These are phyloP conservation scores for Coptotermes formosanus DNA, from an alignment of 1,140 invertebrate genomes.

Conservation along the genomic window DNA sequence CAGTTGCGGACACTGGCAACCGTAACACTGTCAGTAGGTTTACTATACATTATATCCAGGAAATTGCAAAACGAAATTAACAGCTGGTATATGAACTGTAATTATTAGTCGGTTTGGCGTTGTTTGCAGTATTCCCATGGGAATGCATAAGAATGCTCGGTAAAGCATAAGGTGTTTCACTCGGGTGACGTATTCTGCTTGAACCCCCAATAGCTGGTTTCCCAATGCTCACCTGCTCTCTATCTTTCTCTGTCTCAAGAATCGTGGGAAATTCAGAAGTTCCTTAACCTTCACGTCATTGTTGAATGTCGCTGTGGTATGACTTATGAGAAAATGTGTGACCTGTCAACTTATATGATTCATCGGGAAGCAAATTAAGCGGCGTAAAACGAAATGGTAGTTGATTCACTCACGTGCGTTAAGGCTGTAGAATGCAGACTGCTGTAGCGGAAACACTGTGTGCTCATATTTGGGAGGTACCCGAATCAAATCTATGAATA, in stretches of 20 bases:
- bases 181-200: not conserved
- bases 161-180: not conserved
- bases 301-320: not conserved
- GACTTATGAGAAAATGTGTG: not conserved
- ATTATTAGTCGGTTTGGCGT: not conserved
- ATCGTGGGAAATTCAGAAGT: not conserved
- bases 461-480: too few relatives aligned
- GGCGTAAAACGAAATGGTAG: too few relatives aligned
- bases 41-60: not conserved
- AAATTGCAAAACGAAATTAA: not conserved
- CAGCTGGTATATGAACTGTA: not conserved
- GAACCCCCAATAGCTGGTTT: not conserved
- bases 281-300: not conserved
- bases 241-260: not conserved
- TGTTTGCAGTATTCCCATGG: not conserved
- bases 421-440: too few relatives aligned
- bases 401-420: too few relatives aligned
- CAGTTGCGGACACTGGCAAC: not conserved
- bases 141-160: not conserved
- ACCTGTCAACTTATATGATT: not conserved
- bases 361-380: not conserved
- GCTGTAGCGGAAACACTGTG: too few relatives aligned
- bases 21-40: not conserved
- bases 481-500: too few relatives aligned
- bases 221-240: not conserved